Percentiles rank a stretch among this genome's conserved stretches.
phyloP scores from a whole-genome alignment of 2,888 invertebrate species.

The Spisula solida region DNA sequence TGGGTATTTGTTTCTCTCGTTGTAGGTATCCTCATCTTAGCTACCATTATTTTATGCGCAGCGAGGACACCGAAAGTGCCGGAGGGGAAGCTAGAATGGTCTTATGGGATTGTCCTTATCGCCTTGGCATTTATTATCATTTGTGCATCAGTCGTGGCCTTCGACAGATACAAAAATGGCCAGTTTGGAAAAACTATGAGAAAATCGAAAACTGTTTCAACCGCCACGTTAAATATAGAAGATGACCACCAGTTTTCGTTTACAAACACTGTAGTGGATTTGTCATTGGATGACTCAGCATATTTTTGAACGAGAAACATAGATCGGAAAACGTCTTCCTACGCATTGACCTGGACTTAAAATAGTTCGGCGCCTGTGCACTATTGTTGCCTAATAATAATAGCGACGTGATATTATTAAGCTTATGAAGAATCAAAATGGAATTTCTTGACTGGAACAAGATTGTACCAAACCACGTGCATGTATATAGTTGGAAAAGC shows the following conservation, averaged over 20 bases:
- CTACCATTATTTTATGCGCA: slow-evolving; percentile 56
- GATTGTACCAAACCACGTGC: too few relatives aligned
- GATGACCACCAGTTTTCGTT: slow-evolving; percentile 49
- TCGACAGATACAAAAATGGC: slow-evolving; percentile 50
- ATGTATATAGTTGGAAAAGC: too few relatives aligned
- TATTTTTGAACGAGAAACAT: slow-evolving; percentile 26
- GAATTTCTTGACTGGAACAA: too few relatives aligned
- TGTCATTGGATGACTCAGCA: slow-evolving; percentile 42
- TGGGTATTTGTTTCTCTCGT: slow-evolving; percentile 50
- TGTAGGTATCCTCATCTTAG: slow-evolving; percentile 62
- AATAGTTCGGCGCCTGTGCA: too few relatives aligned
- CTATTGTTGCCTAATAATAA: too few relatives aligned
- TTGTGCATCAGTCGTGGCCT: slow-evolving; percentile 50
- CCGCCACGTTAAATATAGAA: neutral
- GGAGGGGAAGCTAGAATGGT: slow-evolving; percentile 63
- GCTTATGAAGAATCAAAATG: too few relatives aligned
- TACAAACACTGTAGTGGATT: slow-evolving; percentile 52
- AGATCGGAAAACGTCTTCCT: neutral
- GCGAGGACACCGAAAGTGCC: slow-evolving; percentile 43
- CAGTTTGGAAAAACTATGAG: slow-evolving; percentile 62
- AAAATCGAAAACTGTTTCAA: slow-evolving; percentile 54
- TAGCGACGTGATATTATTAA: too few relatives aligned
- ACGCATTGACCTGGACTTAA: too few relatives aligned
- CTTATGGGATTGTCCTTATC: slow-evolving; percentile 63
- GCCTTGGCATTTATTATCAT: slow-evolving; percentile 57